Evolutionary conservation across 35 echinoderm and acorn worm species (phyloP).

Genomic region (Anneissia japonica): DNA sequence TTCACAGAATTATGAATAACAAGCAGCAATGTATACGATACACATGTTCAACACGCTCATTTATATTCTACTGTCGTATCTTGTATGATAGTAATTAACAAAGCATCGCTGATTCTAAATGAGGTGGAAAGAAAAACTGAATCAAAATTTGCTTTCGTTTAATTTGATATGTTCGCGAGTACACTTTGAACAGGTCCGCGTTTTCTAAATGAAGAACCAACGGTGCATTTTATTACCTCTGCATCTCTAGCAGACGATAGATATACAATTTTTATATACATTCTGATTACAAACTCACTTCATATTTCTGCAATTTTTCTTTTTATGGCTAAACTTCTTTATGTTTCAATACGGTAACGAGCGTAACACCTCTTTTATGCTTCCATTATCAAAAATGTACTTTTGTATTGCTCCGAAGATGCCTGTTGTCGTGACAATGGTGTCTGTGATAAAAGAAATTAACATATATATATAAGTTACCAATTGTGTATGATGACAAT

Average conservation of each 20-base stretch:
- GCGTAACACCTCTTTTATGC: not conserved
- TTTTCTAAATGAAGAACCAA: not conserved
- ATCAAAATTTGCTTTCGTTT: not conserved
- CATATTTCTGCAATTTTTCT: not conserved
- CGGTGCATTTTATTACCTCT: not conserved
- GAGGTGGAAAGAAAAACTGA: not conserved
- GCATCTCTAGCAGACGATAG: not conserved
- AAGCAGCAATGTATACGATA: no score
- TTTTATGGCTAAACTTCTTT: not conserved
- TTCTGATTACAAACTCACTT: not conserved
- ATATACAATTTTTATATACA: not conserved
- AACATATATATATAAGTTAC: not conserved
- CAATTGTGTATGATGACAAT: not conserved
- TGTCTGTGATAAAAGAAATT: not conserved
- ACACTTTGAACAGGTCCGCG: not conserved
- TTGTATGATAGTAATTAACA: not conserved
- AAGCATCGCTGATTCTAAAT: not conserved
- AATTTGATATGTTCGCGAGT: not conserved
- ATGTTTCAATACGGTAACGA: not conserved
- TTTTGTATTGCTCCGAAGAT: not conserved
- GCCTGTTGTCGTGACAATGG: not conserved
- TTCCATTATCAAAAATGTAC: not conserved
- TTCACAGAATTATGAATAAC: no score
- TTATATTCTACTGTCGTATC: not conserved
- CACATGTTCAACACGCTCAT: not conserved